phyloP scores from a whole-genome alignment of 2,113 vertebrate genomes.

The Apteryx owenii region DNA sequence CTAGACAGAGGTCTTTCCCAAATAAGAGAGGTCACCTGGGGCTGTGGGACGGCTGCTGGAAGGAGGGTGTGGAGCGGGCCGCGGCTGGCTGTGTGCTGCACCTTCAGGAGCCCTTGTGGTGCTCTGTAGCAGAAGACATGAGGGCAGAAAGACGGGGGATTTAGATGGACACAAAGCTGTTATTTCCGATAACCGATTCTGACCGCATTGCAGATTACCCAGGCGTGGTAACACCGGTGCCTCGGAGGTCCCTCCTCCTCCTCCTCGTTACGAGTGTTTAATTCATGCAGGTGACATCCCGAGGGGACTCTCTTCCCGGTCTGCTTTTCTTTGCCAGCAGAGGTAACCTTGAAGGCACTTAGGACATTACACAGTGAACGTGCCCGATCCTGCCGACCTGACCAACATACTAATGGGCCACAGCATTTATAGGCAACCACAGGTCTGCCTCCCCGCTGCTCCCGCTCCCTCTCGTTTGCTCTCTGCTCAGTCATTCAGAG shows the following conservation, averaged over 20 bases:
- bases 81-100: no score
- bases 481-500: background rate
- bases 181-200: background rate
- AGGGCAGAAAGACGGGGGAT: background rate
- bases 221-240: background rate
- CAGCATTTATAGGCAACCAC: background rate
- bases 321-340: background rate
- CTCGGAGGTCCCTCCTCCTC: accelerated
- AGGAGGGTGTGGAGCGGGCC: no score
- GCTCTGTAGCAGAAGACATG: background rate
- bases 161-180: background rate
- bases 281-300: background rate
- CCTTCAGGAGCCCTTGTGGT: no score
- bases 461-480: background rate
- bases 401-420: background rate
- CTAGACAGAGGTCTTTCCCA: no score
- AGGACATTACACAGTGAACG: background rate
- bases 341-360: background rate
- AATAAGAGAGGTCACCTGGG: no score
- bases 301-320: background rate
- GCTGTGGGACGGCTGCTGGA: no score
- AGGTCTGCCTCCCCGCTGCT: background rate
- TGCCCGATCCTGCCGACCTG: background rate
- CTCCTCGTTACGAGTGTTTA: background rate
- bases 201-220: background rate